Percentiles rank a stretch among this genome's conserved stretches.
Conservation (phyloP, 2,797 vertebrate species). For the Lepidocolaptes lacrymiger region DNA sequence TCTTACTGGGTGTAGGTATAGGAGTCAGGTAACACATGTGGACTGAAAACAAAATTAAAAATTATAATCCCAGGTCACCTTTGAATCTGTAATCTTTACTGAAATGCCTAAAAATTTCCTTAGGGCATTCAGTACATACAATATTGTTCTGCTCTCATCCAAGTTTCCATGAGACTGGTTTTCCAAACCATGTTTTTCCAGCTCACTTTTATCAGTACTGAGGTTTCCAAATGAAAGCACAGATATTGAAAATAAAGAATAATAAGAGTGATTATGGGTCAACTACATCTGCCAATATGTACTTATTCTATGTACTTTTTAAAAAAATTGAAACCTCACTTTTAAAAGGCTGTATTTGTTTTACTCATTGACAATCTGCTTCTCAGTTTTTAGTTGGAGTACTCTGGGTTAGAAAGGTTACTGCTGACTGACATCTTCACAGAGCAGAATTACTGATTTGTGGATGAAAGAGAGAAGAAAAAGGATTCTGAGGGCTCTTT, state of each 20-base stretch:
- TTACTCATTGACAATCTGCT: background rate
- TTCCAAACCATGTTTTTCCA: background rate
- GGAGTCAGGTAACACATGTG: background rate
- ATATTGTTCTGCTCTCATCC: background rate
- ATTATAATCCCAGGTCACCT: background rate
- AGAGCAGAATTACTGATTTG: background rate
- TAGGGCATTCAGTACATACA: background rate
- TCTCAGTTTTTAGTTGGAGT: background rate
- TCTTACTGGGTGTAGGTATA: background rate
- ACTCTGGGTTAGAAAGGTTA: background rate
- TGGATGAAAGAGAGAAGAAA: background rate
- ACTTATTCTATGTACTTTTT: background rate
- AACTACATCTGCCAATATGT: background rate
- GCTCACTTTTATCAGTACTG: background rate
- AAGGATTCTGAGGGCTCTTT: background rate
- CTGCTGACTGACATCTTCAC: background rate
- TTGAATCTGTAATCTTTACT: background rate
- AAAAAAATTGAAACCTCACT: rapidly evolving
- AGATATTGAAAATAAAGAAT: background rate
- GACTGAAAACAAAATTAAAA: background rate
- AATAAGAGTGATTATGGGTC: background rate
- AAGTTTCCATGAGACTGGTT: background rate
- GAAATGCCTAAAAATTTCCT: background rate
- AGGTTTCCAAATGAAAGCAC: background rate
- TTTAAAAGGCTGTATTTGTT: background rate